Conservation (phyloP, 2,797 vertebrate species). For the Erithacus rubecula region DNA sequence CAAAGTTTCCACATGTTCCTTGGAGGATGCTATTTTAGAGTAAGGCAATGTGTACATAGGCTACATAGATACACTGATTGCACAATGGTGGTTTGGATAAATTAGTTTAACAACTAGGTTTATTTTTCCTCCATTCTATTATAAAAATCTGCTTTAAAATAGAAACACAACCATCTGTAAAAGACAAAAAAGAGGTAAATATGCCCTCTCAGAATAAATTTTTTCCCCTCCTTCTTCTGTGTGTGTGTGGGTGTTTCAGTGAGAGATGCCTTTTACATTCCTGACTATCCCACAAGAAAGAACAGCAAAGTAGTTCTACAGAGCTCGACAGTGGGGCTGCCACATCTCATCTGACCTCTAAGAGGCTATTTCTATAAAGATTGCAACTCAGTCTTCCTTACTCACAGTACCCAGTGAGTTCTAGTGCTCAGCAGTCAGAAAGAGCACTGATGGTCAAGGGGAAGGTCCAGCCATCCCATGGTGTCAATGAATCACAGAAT, state of each 20-base stretch:
- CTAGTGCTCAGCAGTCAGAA: background rate
- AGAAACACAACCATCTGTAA: background rate
- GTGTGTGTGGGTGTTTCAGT: rapidly evolving
- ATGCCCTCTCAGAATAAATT: background rate
- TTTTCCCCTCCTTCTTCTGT: background rate
- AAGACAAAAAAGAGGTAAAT: background rate
- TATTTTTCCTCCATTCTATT: background rate
- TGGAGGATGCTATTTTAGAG: background rate
- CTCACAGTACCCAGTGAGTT: background rate
- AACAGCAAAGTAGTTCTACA: background rate
- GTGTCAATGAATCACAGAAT: background rate
- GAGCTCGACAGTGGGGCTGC: background rate
- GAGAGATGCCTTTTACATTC: background rate
- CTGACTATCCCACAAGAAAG: background rate
- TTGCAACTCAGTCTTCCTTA: background rate
- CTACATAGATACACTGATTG: background rate
- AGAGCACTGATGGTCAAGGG: background rate
- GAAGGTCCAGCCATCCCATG: background rate
- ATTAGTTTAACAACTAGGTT: background rate
- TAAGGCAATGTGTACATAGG: background rate
- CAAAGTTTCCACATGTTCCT: background rate
- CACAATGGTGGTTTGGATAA: background rate
- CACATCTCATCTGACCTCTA: background rate
- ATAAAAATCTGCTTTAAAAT: background rate
- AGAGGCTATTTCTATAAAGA: background rate